These are phyloP conservation scores for Onychomys leucogaster DNA, from an alignment of 2,797 vertebrate species.

Conservation along the genomic window DNA sequence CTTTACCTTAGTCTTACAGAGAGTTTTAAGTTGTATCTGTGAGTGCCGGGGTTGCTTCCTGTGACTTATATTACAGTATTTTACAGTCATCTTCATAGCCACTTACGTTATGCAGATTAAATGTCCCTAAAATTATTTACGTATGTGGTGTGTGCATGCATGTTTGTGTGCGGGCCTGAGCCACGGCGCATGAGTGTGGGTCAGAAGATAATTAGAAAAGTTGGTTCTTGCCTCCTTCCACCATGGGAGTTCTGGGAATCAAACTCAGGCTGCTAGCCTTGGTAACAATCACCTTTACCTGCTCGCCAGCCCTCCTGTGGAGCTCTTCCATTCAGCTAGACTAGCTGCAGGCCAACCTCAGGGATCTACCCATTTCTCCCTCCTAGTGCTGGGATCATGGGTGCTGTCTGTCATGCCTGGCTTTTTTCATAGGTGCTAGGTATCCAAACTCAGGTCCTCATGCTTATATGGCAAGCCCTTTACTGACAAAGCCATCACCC, in stretches of 20 bases:
- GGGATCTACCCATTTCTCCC: background rate
- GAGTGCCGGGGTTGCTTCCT: constrained; percentile 64
- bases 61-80: constrained; percentile 65
- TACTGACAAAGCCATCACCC: background rate
- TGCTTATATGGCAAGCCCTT: background rate
- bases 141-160: background rate
- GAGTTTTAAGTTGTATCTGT: constrained; percentile 28
- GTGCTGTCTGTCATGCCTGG: background rate
- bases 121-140: background rate
- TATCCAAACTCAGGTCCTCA: background rate
- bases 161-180: background rate
- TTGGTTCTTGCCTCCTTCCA: background rate
- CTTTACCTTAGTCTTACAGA: constrained; percentile 77
- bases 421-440: background rate
- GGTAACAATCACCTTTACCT: background rate
- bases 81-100: constrained; percentile 58
- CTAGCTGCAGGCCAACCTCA: background rate
- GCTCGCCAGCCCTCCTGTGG: background rate
- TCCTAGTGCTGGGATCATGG: background rate
- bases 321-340: background rate
- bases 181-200: background rate
- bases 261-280: background rate
- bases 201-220: background rate
- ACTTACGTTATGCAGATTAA: constrained; percentile 26
- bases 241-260: background rate